phyloP scores from a whole-genome alignment of 2,888 invertebrate genomes.

The Cantharis rufa region DNA sequence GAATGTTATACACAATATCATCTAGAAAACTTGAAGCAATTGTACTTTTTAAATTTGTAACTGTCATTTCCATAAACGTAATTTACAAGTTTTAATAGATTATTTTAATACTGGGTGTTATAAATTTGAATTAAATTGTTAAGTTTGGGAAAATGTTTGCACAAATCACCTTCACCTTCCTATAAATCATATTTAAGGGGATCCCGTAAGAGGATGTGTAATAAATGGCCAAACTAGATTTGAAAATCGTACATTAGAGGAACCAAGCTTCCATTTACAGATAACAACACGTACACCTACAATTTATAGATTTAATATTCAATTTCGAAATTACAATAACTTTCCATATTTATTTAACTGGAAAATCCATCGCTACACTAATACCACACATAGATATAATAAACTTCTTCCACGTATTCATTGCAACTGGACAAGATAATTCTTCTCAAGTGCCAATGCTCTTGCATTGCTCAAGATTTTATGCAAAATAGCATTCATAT shows the following conservation, averaged over 20 bases:
- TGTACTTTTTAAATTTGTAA: constrained; percentile 2
- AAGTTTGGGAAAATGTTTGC: neutral
- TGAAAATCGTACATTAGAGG: constrained; percentile 10
- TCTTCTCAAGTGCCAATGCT: neutral
- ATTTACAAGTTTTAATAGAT: neutral
- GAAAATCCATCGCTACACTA: neutral
- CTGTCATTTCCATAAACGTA: neutral
- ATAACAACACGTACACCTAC: constrained; percentile 9
- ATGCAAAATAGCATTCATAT: neutral
- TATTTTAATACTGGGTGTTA: neutral
- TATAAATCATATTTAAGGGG: neutral
- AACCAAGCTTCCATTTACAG: constrained; percentile 6
- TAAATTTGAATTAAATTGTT: neutral
- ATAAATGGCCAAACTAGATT: constrained; percentile 2
- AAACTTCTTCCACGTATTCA: neutral
- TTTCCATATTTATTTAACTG: neutral
- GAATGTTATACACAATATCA: constrained; percentile 10
- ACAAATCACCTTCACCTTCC: neutral
- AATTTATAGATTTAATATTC: constrained; percentile 2
- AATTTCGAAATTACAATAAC: neutral
- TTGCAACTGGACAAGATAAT: neutral
- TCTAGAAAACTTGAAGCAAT: neutral
- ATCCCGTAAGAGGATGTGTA: constrained; percentile 1
- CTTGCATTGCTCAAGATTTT: neutral
- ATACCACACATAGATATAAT: neutral